phyloP scores from a whole-genome alignment of 1,140 invertebrate genomes.

The Apis dorsata region DNA sequence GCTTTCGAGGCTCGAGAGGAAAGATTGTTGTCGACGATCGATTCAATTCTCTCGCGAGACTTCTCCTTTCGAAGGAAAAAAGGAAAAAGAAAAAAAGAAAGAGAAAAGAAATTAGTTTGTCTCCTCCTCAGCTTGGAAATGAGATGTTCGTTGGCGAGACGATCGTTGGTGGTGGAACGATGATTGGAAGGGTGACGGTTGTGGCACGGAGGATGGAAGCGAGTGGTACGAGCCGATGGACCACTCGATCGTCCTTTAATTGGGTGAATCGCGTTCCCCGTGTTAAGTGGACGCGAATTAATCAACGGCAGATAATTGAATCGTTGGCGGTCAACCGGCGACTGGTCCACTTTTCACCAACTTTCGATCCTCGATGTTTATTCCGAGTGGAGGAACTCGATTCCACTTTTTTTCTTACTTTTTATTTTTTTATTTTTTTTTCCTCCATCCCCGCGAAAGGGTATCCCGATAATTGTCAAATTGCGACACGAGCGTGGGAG shows the following conservation, averaged over 20 bases:
- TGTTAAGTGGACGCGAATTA: slow-evolving; percentile 33
- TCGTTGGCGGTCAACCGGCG: not conserved
- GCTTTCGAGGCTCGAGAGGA: too few species aligned
- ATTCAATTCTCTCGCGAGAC: not conserved
- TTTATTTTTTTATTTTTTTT: too few species aligned
- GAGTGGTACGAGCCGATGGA: not conserved
- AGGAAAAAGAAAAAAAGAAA: too few species aligned
- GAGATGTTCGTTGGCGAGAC: not conserved
- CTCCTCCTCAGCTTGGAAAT: too few species aligned
- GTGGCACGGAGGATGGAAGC: not conserved
- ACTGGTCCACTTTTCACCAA: not conserved
- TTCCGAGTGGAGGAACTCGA: not conserved
- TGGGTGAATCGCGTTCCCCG: slow-evolving; percentile 21
- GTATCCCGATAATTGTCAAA: not conserved
- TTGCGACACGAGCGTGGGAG: too few species aligned
- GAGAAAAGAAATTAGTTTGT: not conserved
- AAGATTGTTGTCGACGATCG: not conserved
- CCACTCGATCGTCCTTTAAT: slow-evolving; percentile 22
- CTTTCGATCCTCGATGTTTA: not conserved
- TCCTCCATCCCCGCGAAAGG: too few species aligned
- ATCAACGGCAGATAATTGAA: slow-evolving; percentile 29
- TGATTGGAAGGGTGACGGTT: not conserved
- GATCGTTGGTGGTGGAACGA: not conserved
- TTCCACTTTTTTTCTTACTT: too few species aligned
- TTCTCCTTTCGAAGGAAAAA: too few species aligned